These are phyloP conservation scores for Ceraclea dissimilis DNA, from an alignment of 2,888 invertebrate genomes.

Conservation along the genomic window DNA sequence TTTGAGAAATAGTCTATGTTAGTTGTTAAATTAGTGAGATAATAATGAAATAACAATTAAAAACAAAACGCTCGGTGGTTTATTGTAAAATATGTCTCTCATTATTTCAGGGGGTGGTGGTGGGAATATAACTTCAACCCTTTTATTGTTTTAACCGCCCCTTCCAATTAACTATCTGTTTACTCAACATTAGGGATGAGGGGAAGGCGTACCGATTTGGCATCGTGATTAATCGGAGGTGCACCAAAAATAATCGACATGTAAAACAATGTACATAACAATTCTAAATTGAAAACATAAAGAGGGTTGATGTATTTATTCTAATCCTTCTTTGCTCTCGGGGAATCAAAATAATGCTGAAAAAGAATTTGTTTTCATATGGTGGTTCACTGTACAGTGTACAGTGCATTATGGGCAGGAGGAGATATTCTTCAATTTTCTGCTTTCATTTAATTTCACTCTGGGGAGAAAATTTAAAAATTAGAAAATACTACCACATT, in stretches of 20 bases:
- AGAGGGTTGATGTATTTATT: background rate
- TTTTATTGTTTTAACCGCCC: constrained; percentile 26
- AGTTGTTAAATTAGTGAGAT: background rate
- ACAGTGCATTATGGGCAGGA: too few relatives aligned
- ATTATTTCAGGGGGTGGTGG: background rate
- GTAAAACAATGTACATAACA: background rate
- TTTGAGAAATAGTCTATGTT: too few relatives aligned
- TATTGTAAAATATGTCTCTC: background rate
- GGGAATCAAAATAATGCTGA: background rate
- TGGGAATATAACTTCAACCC: constrained; percentile 15
- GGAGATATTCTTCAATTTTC: too few relatives aligned
- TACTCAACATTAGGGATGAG: constrained; percentile 19
- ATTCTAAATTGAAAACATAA: constrained; percentile 6
- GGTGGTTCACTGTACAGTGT: too few relatives aligned
- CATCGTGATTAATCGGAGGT: constrained; percentile 18
- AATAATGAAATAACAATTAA: background rate
- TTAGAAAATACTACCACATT: too few relatives aligned
- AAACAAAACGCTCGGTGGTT: background rate
- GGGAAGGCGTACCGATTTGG: constrained; percentile 19
- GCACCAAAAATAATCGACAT: constrained; percentile 14
- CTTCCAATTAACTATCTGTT: constrained; percentile 26
- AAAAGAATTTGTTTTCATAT: too few relatives aligned
- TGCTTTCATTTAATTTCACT: too few relatives aligned
- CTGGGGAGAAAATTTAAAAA: too few relatives aligned
- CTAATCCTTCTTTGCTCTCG: background rate